Conservation (phyloP, 2,113 vertebrate species). For the Leptobrachium leishanense region DNA sequence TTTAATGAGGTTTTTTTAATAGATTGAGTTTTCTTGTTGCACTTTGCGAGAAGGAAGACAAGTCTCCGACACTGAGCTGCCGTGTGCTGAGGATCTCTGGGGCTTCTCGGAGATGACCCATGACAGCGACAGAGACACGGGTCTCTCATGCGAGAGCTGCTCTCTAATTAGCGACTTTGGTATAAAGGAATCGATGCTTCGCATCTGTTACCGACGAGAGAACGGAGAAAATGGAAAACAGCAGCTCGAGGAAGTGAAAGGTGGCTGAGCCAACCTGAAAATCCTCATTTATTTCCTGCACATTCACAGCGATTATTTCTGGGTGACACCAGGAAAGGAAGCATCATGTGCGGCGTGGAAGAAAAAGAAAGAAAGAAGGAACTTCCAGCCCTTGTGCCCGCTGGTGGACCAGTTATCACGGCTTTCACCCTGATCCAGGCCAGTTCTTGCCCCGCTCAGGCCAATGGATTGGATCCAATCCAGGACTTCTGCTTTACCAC, state of each 20-base stretch:
- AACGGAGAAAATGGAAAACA: slow-evolving; percentile 6
- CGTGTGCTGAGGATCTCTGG: no score
- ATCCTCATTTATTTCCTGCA: not conserved
- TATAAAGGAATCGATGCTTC: slow-evolving; percentile 14
- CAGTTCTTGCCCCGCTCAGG: no score
- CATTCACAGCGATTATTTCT: not conserved
- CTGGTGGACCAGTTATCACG: no score
- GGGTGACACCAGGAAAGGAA: no score
- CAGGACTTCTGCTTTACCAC: no score
- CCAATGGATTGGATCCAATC: no score
- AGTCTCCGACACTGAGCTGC: not conserved
- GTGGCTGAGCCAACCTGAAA: no score
- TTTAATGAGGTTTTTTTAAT: slow-evolving; percentile 18
- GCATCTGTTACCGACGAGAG: slow-evolving; percentile 27
- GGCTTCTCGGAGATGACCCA: not conserved
- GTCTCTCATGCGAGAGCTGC: not conserved
- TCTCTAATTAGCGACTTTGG: slow-evolving; percentile 6
- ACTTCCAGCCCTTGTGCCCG: no score
- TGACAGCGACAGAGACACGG: not conserved
- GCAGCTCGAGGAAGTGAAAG: not conserved
- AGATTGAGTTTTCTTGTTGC: not conserved
- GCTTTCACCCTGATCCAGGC: no score
- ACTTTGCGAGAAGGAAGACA: not conserved
- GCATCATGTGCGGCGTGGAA: no score
- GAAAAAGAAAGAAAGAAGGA: no score